Evolutionary conservation across 2,113 vertebrate species (phyloP).

Genomic region (Tachysurus fulvidraco): DNA sequence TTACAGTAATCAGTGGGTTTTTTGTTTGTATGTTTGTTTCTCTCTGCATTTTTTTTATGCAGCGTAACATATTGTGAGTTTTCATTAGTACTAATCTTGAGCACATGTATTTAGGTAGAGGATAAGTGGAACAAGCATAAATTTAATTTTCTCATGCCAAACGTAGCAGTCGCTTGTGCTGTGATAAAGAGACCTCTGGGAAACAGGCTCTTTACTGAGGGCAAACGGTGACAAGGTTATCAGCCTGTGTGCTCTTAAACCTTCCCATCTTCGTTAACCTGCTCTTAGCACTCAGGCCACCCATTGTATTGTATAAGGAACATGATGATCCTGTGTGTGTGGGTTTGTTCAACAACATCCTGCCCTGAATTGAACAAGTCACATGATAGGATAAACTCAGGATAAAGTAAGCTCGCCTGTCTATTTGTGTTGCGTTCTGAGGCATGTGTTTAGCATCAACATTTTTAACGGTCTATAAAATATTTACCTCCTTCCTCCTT

Average conservation of each 20-base stretch:
- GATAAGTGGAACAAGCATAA: background rate
- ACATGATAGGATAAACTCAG: background rate
- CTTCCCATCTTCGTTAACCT: slow-evolving; percentile 8
- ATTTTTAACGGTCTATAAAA: background rate
- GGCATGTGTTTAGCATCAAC: background rate
- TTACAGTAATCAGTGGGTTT: background rate
- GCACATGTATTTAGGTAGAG: background rate
- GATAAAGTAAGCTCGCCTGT: background rate
- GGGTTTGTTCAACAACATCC: slow-evolving; percentile 37
- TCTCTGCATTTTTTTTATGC: background rate
- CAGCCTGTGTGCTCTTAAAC: slow-evolving; percentile 25
- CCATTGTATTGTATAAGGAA: background rate
- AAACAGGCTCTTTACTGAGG: slow-evolving; percentile 20
- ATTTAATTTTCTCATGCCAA: background rate
- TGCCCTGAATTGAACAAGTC: slow-evolving; percentile 5
- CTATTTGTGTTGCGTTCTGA: slow-evolving; percentile 2
- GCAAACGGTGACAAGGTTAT: slow-evolving; percentile 38
- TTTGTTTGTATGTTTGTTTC: background rate
- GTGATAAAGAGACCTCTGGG: background rate
- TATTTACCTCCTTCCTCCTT: slow-evolving; percentile 8
- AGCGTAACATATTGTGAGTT: background rate
- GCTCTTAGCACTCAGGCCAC: slow-evolving; percentile 9
- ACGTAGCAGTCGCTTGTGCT: background rate
- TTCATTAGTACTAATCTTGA: background rate
- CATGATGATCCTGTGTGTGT: slow-evolving; percentile 5